Percentiles rank a stretch among this genome's conserved stretches.
Conservation (phyloP, 1,140 invertebrate genomes). For the Scaptomyza pallida region DNA sequence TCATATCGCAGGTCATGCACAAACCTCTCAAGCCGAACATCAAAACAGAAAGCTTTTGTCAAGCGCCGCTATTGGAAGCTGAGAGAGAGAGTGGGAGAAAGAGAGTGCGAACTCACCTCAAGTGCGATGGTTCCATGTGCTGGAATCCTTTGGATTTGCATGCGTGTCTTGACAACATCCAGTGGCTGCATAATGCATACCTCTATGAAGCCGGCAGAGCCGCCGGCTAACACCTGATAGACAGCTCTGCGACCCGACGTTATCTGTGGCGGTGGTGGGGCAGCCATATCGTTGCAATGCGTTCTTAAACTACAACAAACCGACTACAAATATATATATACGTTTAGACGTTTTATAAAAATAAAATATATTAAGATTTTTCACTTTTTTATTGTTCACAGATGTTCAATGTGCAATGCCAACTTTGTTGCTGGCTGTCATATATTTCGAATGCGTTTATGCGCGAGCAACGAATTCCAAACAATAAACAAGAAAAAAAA, state of each 20-base stretch:
- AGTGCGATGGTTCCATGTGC: slow-evolving; percentile 77
- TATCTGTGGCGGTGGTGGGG: slow-evolving; percentile 29
- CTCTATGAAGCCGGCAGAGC: slow-evolving; percentile 96
- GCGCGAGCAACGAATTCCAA: neutral
- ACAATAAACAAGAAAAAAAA: slow-evolving; percentile 1
- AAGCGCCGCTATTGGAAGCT: neutral
- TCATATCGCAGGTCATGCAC: slow-evolving; percentile 10
- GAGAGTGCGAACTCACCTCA: slow-evolving; percentile 60
- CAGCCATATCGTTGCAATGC: neutral
- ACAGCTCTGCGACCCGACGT: slow-evolving; percentile 88
- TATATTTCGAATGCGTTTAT: neutral
- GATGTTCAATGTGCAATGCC: neutral
- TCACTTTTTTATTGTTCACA: neutral
- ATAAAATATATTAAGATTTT: no score
- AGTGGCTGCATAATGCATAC: slow-evolving; percentile 98
- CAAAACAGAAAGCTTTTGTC: neutral
- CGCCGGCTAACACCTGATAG: slow-evolving; percentile 94
- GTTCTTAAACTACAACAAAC: no score
- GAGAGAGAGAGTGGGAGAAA: no score
- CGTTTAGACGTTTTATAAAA: no score
- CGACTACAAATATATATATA: no score
- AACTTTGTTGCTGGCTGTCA: neutral
- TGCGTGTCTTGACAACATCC: slow-evolving; percentile 95
- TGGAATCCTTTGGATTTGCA: slow-evolving; percentile 88
- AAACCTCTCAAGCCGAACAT: slow-evolving; percentile 4